Percentiles rank a stretch among this genome's conserved stretches.
phyloP scores from a whole-genome alignment of 1,140 invertebrate genomes.

The Penaeus vannamei region DNA sequence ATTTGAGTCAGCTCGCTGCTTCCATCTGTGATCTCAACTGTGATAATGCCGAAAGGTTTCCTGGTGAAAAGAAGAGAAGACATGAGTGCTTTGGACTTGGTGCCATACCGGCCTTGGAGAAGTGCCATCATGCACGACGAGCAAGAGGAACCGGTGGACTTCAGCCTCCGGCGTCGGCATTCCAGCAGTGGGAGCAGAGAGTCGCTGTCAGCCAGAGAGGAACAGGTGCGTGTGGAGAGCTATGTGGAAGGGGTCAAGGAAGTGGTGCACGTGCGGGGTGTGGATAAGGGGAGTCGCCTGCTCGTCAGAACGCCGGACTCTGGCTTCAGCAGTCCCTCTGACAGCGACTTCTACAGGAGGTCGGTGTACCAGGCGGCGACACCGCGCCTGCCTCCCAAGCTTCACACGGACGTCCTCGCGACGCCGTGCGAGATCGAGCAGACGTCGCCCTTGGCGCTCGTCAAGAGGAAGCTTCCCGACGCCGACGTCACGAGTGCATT shows the following conservation, averaged over 20 bases:
- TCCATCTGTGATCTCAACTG: constrained; percentile 66
- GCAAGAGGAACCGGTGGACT: constrained; percentile 60
- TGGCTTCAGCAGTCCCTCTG: constrained; percentile 67
- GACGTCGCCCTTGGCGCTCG: constrained; percentile 48
- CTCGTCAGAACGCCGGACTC: constrained; percentile 67
- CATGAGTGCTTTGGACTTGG: constrained; percentile 63
- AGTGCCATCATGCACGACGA: constrained; percentile 35
- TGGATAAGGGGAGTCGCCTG: constrained; percentile 54
- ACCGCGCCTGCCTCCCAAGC: constrained; percentile 33
- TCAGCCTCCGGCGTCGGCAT: constrained; percentile 51
- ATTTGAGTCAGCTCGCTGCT: constrained; percentile 31
- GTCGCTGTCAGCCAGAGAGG: constrained; percentile 17
- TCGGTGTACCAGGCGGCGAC: constrained; percentile 45
- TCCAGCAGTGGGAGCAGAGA: constrained; percentile 38
- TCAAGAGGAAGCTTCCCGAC: constrained; percentile 21
- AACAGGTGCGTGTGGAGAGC: constrained; percentile 33
- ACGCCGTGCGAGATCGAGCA: constrained; percentile 44
- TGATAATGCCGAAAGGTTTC: constrained; percentile 67
- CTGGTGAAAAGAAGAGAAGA: constrained; percentile 65
- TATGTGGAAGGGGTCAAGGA: constrained; percentile 45
- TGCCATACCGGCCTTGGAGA: constrained; percentile 63
- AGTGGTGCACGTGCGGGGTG: constrained; percentile 31
- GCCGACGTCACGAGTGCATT: not conserved
- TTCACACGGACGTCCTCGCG: constrained; percentile 28
- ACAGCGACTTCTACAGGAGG: constrained; percentile 63